Evolutionary conservation across 2,797 vertebrate genomes (phyloP).

Genomic region (Xerus rutilus): DNA sequence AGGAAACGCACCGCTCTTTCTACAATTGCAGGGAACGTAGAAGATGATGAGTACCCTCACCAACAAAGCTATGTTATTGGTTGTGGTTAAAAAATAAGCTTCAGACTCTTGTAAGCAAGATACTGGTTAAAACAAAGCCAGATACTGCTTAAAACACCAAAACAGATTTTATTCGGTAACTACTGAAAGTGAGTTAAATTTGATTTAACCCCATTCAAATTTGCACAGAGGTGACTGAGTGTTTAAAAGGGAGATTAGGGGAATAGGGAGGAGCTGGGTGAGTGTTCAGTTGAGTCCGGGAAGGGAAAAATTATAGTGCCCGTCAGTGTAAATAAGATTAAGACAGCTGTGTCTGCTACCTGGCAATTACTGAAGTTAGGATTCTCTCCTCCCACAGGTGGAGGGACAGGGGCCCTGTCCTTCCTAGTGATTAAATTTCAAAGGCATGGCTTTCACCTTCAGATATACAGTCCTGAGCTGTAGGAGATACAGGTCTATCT

Average conservation of each 20-base stretch:
- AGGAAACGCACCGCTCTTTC: neutral
- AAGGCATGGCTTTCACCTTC: neutral
- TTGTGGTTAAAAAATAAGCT: neutral
- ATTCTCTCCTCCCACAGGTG: neutral
- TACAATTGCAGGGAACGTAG: neutral
- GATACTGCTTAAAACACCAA: neutral
- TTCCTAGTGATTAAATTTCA: neutral
- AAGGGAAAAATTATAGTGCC: neutral
- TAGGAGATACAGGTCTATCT: neutral
- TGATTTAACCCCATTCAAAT: no score
- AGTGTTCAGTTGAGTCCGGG: neutral
- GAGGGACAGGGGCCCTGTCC: neutral
- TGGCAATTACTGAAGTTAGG: neutral
- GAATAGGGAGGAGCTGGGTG: neutral
- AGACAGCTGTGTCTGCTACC: neutral
- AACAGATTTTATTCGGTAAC: neutral
- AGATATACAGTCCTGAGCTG: neutral
- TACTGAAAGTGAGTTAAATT: neutral
- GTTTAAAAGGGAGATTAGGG: neutral
- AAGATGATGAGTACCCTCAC: neutral
- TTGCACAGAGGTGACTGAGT: neutral
- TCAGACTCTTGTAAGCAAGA: neutral
- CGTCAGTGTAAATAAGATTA: neutral
- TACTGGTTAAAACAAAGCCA: neutral
- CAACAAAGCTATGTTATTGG: neutral